A percentile compares a stretch with the other conserved stretches of the same genome.
phyloP scores from a whole-genome alignment of 1,140 invertebrate genomes.

The Spodoptera litura region DNA sequence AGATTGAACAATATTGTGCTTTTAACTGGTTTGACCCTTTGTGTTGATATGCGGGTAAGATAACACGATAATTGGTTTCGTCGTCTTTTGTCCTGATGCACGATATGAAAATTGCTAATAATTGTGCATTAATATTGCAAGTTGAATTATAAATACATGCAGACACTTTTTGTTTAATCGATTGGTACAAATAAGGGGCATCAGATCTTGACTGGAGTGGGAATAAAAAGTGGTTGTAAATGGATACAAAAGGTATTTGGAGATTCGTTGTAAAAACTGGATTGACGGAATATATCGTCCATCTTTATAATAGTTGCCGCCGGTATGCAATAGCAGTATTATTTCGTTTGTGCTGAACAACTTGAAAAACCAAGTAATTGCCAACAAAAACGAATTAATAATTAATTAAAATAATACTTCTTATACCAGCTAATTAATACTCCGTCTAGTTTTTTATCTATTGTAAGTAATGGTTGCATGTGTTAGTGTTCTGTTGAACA shows the following conservation, averaged over 20 bases:
- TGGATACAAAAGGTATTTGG: conserved; percentile 32
- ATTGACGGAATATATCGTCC: neutral
- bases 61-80: conserved; percentile 68
- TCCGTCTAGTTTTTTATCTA: too few species aligned
- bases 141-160: conserved; percentile 26
- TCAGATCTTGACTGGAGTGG: neutral
- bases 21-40: conserved; percentile 72
- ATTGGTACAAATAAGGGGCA: conserved; percentile 25
- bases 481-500: too few species aligned
- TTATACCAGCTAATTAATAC: too few species aligned
- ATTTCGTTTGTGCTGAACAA: neutral
- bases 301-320: neutral
- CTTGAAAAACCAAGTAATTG: too few species aligned
- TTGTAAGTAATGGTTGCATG: too few species aligned
- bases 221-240: conserved; percentile 32
- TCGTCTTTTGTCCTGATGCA: conserved; percentile 54
- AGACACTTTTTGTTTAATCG: conserved; percentile 21
- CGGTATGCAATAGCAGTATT: neutral
- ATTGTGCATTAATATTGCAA: conserved; percentile 45
- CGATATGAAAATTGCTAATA: conserved; percentile 57
- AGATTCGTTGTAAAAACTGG: conserved; percentile 9
- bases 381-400: too few species aligned
- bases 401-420: too few species aligned
- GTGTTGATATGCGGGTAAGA: conserved; percentile 75
- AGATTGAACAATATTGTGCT: conserved; percentile 71